A percentile compares a stretch with the other conserved stretches of the same genome.
Conservation (phyloP, 2,888 invertebrate genomes). For the Nomada lathburiana region DNA sequence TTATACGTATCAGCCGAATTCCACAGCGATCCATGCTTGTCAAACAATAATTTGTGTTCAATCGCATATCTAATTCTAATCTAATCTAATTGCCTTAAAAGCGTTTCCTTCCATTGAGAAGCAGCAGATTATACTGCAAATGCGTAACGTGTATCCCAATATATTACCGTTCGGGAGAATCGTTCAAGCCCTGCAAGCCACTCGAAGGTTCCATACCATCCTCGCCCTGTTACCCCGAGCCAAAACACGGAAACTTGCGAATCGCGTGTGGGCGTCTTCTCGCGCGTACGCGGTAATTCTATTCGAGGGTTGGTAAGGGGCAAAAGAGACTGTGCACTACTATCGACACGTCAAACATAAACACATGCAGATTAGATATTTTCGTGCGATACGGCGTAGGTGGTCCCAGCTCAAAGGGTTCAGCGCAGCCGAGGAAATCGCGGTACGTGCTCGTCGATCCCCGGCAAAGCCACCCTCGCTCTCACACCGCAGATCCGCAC, state of each 20-base stretch:
- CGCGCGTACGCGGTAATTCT: conserved; percentile 58
- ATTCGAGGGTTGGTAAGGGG: conserved; percentile 65
- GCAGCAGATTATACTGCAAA: too few relatives aligned
- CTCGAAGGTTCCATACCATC: not conserved
- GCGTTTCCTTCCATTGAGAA: too few relatives aligned
- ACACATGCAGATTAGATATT: conserved; percentile 81
- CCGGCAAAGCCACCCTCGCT: conserved; percentile 30
- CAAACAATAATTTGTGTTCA: too few relatives aligned
- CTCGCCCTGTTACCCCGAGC: not conserved
- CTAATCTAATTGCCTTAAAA: too few relatives aligned
- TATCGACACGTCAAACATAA: conserved; percentile 78
- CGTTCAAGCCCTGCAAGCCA: not conserved
- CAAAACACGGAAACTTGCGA: not conserved
- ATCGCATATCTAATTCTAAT: too few relatives aligned
- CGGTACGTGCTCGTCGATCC: conserved; percentile 34
- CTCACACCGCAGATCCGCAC: conserved; percentile 69
- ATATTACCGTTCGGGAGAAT: not conserved
- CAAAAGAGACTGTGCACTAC: conserved; percentile 52
- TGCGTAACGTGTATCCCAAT: too few relatives aligned
- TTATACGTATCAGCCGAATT: too few relatives aligned
- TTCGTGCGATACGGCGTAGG: conserved; percentile 73
- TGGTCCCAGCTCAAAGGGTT: conserved; percentile 73
- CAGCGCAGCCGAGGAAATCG: conserved; percentile 34
- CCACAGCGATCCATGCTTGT: too few relatives aligned
- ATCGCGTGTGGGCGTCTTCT: conserved; percentile 6